phyloP scores from a whole-genome alignment of 2,113 vertebrate species.

The Anoplopoma fimbria region DNA sequence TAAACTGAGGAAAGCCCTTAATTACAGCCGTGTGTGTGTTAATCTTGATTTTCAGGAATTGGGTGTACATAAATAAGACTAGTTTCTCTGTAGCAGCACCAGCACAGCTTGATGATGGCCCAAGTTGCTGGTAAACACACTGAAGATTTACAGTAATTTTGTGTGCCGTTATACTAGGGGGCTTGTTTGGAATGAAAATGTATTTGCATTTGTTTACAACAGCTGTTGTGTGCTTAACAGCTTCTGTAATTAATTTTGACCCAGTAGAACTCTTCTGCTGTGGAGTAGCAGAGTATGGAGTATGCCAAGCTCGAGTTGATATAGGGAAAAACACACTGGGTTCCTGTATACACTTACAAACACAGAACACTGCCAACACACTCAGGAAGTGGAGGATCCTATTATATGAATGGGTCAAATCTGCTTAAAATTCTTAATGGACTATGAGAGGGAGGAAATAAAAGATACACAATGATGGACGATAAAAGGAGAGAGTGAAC shows the following conservation, averaged over 20 bases:
- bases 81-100: no score
- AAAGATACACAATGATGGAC: constrained; percentile 9
- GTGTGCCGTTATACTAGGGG: constrained; percentile 56
- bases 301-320: constrained; percentile 61
- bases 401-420: constrained; percentile 62
- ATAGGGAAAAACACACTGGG: constrained; percentile 29
- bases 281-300: constrained; percentile 45
- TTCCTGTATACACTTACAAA: constrained; percentile 45
- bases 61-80: no score
- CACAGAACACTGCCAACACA: constrained; percentile 22
- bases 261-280: constrained; percentile 71
- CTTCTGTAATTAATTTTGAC: constrained; percentile 84
- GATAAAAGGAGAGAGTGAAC: constrained; percentile 48
- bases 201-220: constrained; percentile 84
- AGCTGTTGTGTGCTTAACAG: constrained; percentile 82
- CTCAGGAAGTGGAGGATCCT: constrained; percentile 55
- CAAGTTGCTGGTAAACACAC: constrained; percentile 68
- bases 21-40: no score
- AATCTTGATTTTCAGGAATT: no score
- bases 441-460: constrained; percentile 27
- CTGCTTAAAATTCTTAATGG: constrained; percentile 69
- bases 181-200: constrained; percentile 81
- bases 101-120: constrained; percentile 64
- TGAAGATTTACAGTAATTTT: constrained; percentile 65
- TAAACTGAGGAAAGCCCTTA: constrained; percentile 35